These are phyloP conservation scores for Clistopyga incitator DNA, from an alignment of 2,888 invertebrate genomes.

Conservation along the genomic window DNA sequence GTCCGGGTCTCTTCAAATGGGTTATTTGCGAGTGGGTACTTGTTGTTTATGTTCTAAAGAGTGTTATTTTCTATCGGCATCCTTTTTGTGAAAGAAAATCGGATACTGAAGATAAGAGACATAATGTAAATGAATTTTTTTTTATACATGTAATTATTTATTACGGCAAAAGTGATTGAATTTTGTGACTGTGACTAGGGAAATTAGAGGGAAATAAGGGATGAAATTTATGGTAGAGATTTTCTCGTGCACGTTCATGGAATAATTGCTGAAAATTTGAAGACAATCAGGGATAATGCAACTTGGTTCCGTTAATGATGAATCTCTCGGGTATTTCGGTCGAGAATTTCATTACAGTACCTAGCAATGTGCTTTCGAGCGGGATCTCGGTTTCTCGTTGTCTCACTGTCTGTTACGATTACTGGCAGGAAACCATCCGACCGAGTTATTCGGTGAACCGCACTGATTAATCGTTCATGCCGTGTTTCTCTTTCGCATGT, in stretches of 20 bases:
- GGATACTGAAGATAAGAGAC: too few species aligned
- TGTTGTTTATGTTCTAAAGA: too few species aligned
- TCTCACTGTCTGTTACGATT: constrained; percentile 56
- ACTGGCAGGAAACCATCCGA: constrained; percentile 54
- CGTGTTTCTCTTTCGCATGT: constrained; percentile 52
- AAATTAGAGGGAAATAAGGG: not conserved
- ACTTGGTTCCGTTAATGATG: not conserved
- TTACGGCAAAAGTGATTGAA: too few species aligned
- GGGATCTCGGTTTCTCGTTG: not conserved
- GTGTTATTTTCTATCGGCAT: too few species aligned
- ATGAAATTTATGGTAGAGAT: not conserved
- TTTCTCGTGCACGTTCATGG: not conserved
- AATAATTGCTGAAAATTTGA: not conserved
- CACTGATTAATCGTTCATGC: constrained; percentile 62
- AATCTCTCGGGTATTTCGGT: constrained; percentile 5
- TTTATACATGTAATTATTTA: too few species aligned
- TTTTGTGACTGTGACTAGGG: too few species aligned
- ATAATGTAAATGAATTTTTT: too few species aligned
- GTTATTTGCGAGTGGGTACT: too few species aligned
- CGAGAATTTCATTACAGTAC: constrained; percentile 1
- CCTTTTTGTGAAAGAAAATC: too few species aligned
- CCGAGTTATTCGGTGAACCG: constrained; percentile 62
- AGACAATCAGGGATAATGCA: not conserved
- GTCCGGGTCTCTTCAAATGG: too few species aligned
- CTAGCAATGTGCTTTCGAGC: constrained; percentile 2